Evolutionary conservation across 2,797 vertebrate species (phyloP).

Genomic region (Anguilla anguilla): DNA sequence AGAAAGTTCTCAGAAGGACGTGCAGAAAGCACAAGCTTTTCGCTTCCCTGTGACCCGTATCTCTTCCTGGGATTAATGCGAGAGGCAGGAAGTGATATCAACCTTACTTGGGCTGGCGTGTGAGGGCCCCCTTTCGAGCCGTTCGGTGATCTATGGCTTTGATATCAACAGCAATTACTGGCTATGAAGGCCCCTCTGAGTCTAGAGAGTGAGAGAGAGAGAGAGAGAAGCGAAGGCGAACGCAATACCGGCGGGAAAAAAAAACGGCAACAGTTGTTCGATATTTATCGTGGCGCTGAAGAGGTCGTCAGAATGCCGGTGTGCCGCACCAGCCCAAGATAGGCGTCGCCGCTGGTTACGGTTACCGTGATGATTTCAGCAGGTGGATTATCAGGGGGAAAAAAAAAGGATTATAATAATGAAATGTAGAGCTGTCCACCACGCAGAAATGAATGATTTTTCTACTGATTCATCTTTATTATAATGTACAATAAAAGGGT

Average conservation of each 20-base stretch:
- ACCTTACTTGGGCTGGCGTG: constrained; percentile 66
- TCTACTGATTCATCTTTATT: too few relatives aligned
- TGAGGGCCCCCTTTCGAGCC: constrained; percentile 68
- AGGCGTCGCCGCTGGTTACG: background rate
- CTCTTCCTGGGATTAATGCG: constrained; percentile 62
- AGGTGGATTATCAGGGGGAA: background rate
- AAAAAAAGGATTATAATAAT: background rate
- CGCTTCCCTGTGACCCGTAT: constrained; percentile 52
- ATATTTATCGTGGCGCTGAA: constrained; percentile 26
- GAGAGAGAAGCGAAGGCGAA: constrained; percentile 63
- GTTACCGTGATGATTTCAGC: background rate
- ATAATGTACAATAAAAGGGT: too few relatives aligned
- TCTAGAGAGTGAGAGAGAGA: constrained; percentile 47
- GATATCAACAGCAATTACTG: constrained; percentile 60
- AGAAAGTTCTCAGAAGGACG: constrained; percentile 49
- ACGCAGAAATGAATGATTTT: too few relatives aligned
- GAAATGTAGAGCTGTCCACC: background rate
- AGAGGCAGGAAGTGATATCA: constrained; percentile 58
- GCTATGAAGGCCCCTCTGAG: constrained; percentile 1
- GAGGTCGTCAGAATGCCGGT: background rate
- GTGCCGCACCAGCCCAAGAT: constrained; percentile 32
- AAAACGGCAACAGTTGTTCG: constrained; percentile 9
- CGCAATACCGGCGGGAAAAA: constrained; percentile 61
- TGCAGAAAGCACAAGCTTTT: constrained; percentile 39
- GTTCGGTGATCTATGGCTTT: constrained; percentile 73